Conservation (phyloP, 2,797 vertebrate species). For the Cossypha polioptera region DNA sequence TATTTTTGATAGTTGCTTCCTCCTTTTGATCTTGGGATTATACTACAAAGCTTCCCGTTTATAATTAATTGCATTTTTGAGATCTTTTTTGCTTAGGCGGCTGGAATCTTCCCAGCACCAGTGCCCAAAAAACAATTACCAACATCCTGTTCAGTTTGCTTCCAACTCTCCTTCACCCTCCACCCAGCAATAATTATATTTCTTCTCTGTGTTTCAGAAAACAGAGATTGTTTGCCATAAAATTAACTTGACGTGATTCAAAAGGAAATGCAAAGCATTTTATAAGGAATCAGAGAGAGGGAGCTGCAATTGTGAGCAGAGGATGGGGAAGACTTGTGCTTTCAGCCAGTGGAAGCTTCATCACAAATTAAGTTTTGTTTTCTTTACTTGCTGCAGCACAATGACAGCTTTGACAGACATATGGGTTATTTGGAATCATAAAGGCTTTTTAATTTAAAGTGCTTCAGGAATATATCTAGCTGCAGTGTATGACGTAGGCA, state of each 20-base stretch:
- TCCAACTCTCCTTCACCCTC: background rate
- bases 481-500: constrained; percentile 39
- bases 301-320: constrained; percentile 15
- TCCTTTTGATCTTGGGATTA: background rate
- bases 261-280: constrained; percentile 30
- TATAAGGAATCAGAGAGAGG: background rate
- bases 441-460: constrained; percentile 66
- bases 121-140: constrained; percentile 10
- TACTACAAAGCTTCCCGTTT: background rate
- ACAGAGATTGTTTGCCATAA: constrained; percentile 28
- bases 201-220: constrained; percentile 2
- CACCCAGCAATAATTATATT: constrained; percentile 36
- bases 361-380: constrained; percentile 70
- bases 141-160: background rate
- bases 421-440: constrained; percentile 67
- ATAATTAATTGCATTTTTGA: constrained; percentile 1
- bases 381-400: constrained; percentile 62
- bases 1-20: background rate
- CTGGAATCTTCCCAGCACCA: background rate
- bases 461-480: constrained; percentile 56
- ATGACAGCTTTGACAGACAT: constrained; percentile 73
- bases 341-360: constrained; percentile 57
- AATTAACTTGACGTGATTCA: constrained; percentile 32
- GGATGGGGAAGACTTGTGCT: constrained; percentile 41
- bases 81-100: background rate